Conservation (phyloP, 2,888 invertebrate species). For the Octodonta nipae region DNA sequence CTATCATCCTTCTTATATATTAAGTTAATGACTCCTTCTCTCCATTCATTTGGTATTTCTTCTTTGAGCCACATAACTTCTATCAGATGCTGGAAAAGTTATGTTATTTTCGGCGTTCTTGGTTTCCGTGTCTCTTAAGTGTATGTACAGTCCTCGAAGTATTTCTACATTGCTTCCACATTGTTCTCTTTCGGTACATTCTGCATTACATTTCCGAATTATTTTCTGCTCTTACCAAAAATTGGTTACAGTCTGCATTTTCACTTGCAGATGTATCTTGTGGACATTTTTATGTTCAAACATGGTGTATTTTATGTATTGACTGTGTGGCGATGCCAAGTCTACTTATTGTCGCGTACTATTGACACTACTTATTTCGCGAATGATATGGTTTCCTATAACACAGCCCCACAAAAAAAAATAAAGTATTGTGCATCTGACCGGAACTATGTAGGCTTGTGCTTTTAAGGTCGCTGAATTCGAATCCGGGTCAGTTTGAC, state of each 20-base stretch:
- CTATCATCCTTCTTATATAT: neutral
- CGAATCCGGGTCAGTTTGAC: no score
- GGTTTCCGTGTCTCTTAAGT: no score
- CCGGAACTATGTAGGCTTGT: no score
- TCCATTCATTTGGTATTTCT: neutral
- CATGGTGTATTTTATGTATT: neutral
- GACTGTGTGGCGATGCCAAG: neutral
- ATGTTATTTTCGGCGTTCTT: no score
- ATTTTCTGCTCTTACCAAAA: neutral
- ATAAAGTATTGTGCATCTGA: no score
- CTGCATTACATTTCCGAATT: neutral
- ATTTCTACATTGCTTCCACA: neutral
- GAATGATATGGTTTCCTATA: neutral
- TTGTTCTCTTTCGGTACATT: neutral
- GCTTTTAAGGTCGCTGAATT: no score
- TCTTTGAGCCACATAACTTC: neutral
- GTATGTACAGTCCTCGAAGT: neutral
- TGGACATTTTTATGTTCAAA: neutral
- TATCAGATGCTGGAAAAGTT: neutral
- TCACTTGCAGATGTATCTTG: neutral
- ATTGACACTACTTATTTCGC: neutral
- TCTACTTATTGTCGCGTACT: neutral
- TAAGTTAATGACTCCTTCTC: neutral
- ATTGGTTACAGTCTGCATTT: neutral
- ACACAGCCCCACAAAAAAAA: no score